A percentile compares a stretch with the other conserved stretches of the same genome.
phyloP scores from a whole-genome alignment of 2,797 vertebrate species.

The Anniella stebbinsi region DNA sequence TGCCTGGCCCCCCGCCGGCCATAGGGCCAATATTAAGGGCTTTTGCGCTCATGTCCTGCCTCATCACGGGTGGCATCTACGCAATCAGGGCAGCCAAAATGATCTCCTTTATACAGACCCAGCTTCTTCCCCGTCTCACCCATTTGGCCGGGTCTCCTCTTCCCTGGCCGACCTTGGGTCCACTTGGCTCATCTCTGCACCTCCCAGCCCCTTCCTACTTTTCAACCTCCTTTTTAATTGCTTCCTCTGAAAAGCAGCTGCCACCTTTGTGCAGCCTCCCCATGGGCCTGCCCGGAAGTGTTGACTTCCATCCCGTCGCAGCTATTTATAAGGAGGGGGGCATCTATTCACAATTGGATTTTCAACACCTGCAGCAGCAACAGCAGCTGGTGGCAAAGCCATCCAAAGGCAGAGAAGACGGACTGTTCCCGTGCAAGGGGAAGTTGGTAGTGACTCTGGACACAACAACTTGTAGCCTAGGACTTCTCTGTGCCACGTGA shows the following conservation, averaged over 20 bases:
- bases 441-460: not conserved
- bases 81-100: not conserved
- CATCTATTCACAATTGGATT: rapidly evolving
- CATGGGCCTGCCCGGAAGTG: not conserved
- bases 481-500: no score
- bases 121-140: not conserved
- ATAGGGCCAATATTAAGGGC: not conserved
- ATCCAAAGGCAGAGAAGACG: rapidly evolving
- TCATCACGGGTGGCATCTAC: not conserved
- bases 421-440: not conserved
- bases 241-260: not conserved
- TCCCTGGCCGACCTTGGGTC: not conserved
- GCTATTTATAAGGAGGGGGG: not conserved
- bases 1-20: not conserved
- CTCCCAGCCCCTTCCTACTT: not conserved
- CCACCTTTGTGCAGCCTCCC: constrained; percentile 1
- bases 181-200: not conserved
- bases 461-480: not conserved
- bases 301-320: not conserved
- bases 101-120: not conserved
- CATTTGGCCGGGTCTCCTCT: not conserved
- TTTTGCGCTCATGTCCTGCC: not conserved
- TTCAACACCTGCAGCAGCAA: not conserved
- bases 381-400: not conserved
- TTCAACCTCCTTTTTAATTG: not conserved